Conservation (phyloP, 2,113 vertebrate genomes). For the Sialia sialis region DNA sequence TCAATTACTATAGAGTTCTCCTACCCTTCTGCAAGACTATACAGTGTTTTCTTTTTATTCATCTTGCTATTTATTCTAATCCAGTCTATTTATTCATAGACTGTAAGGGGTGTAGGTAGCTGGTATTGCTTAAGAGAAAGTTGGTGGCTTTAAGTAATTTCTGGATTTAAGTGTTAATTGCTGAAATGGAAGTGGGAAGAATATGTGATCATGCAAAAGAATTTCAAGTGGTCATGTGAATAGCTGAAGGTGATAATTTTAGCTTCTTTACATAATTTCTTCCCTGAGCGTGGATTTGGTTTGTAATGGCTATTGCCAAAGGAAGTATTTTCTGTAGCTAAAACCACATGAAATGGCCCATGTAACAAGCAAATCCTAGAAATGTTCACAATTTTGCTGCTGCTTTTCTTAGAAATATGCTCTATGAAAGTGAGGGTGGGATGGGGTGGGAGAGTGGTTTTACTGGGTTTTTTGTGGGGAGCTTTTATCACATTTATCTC, state of each 20-base stretch:
- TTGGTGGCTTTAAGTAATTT: neutral
- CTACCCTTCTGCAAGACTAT: neutral
- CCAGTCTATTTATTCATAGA: neutral
- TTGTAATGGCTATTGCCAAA: slow-evolving; percentile 14
- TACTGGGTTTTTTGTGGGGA: neutral
- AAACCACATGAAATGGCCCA: neutral
- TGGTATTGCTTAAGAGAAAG: neutral
- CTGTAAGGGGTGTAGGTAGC: neutral
- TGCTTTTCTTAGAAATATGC: neutral
- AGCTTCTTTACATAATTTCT: slow-evolving; percentile 16
- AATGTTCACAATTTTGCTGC: neutral
- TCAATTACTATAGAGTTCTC: neutral
- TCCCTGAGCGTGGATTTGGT: slow-evolving; percentile 1
- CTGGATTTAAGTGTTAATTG: neutral
- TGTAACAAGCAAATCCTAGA: neutral
- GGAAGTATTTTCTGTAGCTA: neutral
- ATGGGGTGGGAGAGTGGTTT: rapidly evolving
- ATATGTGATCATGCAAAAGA: neutral
- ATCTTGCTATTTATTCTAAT: neutral
- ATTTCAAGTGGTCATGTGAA: neutral
- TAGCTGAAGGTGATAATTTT: slow-evolving; percentile 4
- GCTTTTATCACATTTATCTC: neutral
- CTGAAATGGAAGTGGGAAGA: neutral
- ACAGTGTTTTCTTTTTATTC: neutral
- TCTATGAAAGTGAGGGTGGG: neutral